Evolutionary conservation across 1,140 invertebrate genomes (phyloP).

Genomic region (Micrasema minimum): DNA sequence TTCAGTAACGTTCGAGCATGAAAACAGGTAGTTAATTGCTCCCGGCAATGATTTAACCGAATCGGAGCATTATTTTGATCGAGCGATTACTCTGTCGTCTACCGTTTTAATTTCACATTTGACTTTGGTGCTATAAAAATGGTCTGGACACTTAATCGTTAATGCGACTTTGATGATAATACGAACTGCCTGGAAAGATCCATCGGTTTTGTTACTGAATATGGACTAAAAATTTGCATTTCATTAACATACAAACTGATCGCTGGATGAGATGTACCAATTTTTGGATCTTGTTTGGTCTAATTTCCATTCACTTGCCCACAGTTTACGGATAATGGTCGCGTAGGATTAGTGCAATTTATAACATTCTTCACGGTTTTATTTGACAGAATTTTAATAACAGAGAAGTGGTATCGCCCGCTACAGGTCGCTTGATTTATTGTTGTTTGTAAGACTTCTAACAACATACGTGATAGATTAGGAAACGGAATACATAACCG

Average conservation of each 20-base stretch:
- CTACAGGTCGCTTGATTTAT: constrained; percentile 48
- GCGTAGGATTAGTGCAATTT: constrained; percentile 57
- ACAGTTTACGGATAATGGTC: not conserved
- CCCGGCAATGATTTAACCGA: constrained; percentile 11
- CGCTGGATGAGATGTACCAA: constrained; percentile 36
- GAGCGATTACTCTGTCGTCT: constrained; percentile 37
- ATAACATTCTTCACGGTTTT: constrained; percentile 53
- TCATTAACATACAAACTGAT: constrained; percentile 62
- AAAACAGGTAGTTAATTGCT: constrained; percentile 36
- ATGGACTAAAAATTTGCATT: constrained; percentile 64
- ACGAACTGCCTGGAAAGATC: constrained; percentile 51
- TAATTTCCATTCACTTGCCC: constrained; percentile 29
- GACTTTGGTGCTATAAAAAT: constrained; percentile 35
- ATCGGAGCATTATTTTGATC: constrained; percentile 37
- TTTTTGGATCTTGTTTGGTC: constrained; percentile 27
- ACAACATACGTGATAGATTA: not conserved
- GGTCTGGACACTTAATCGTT: constrained; percentile 51
- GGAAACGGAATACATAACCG: not conserved
- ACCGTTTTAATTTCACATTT: constrained; percentile 46
- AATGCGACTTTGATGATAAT: constrained; percentile 61
- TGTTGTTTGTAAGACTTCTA: constrained; percentile 40
- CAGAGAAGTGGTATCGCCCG: not conserved
- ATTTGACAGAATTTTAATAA: constrained; percentile 48
- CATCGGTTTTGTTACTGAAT: constrained; percentile 66
- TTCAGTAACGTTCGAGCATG: constrained; percentile 34